Conservation (phyloP, 2,888 invertebrate genomes). For the Xanthorhoe designata region DNA sequence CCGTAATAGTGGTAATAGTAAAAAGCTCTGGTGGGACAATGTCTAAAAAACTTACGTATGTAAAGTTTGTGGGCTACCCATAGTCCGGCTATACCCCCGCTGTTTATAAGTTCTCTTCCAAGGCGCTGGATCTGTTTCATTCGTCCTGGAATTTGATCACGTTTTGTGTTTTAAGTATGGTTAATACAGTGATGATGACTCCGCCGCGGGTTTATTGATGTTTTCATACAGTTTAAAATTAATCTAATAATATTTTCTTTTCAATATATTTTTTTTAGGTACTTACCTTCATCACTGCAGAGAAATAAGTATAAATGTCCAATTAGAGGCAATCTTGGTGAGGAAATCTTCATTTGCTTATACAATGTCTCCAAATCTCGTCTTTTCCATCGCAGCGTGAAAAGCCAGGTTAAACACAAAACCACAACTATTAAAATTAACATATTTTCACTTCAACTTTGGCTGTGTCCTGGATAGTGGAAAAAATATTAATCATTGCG, state of each 20-base stretch:
- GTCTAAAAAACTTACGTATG: conserved; percentile 18
- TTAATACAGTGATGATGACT: too few species aligned
- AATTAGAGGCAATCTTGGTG: not conserved
- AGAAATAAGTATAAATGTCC: not conserved
- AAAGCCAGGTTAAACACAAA: not conserved
- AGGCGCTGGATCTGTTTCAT: conserved; percentile 4
- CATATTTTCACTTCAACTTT: not conserved
- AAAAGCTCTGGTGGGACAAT: too few species aligned
- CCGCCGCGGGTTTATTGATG: too few species aligned
- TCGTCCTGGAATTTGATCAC: conserved; percentile 2
- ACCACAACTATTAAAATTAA: not conserved
- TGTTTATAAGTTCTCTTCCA: conserved; percentile 3
- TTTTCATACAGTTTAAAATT: too few species aligned
- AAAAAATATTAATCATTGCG: too few species aligned
- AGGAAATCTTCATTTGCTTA: not conserved
- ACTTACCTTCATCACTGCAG: not conserved
- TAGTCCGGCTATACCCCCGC: not conserved
- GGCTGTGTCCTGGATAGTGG: too few species aligned
- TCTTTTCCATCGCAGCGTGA: not conserved
- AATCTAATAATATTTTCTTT: not conserved
- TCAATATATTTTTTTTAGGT: not conserved
- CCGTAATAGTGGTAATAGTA: too few species aligned
- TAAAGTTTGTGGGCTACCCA: conserved; percentile 16
- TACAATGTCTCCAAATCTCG: not conserved
- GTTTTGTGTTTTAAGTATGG: too few species aligned